A percentile compares a stretch with the other conserved stretches of the same genome.
Conservation (phyloP, 2,797 vertebrate species). For the Epinephelus malabaricus region DNA sequence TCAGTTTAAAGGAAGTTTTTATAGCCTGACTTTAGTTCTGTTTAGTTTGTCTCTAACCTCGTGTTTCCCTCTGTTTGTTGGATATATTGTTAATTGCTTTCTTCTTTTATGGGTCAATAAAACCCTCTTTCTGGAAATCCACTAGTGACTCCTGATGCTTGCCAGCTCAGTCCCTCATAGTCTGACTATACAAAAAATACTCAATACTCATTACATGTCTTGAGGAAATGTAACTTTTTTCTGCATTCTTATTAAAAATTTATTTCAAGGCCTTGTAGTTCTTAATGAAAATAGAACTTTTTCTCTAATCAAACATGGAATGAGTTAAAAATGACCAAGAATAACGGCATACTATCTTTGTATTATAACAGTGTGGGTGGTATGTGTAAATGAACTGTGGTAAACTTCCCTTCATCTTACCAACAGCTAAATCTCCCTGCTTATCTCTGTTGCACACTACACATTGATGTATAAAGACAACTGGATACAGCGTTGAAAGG, state of each 20-base stretch:
- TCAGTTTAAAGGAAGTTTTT: too few relatives aligned
- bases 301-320: slow-evolving; percentile 7
- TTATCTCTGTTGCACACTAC: too few relatives aligned
- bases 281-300: background rate
- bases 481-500: too few relatives aligned
- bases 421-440: too few relatives aligned
- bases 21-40: background rate
- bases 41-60: background rate
- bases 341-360: too few relatives aligned
- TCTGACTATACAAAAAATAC: background rate
- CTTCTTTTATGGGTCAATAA: background rate
- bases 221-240: background rate
- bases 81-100: background rate
- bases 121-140: background rate
- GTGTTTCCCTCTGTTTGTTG: background rate
- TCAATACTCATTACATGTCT: background rate
- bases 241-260: background rate
- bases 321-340: background rate
- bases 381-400: too few relatives aligned
- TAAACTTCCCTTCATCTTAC: too few relatives aligned
- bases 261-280: background rate
- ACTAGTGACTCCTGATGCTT: background rate
- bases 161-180: background rate
- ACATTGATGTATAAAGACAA: too few relatives aligned
- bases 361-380: too few relatives aligned